A percentile compares a stretch with the other conserved stretches of the same genome.
phyloP scores from a whole-genome alignment of 2,113 vertebrate genomes.

The Carettochelys insculpta region DNA sequence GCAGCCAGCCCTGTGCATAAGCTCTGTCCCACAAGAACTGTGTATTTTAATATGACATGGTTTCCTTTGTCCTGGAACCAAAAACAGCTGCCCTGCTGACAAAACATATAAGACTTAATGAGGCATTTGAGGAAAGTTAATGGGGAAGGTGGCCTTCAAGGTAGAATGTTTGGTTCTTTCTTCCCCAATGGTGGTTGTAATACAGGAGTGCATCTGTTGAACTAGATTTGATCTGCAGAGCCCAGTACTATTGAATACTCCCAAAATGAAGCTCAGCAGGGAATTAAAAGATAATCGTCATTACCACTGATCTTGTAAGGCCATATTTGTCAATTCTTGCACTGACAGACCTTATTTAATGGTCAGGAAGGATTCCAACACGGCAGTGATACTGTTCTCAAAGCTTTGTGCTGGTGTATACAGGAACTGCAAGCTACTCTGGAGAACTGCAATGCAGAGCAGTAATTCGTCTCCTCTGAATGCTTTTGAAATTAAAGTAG shows the following conservation, averaged over 20 bases:
- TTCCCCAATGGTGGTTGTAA: background rate
- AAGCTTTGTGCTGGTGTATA: background rate
- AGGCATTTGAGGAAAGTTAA: constrained; percentile 59
- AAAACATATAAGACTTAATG: constrained; percentile 63
- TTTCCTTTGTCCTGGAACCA: constrained; percentile 57
- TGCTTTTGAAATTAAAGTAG: background rate
- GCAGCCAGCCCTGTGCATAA: constrained; percentile 57
- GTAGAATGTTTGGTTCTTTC: background rate
- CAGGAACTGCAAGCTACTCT: background rate
- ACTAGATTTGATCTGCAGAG: background rate
- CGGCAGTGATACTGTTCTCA: background rate
- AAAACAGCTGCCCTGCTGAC: constrained; percentile 41
- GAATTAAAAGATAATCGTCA: background rate
- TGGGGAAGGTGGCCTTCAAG: background rate
- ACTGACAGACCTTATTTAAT: background rate
- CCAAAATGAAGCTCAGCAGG: constrained; percentile 14
- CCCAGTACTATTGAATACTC: background rate
- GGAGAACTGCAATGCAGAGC: background rate
- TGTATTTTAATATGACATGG: constrained; percentile 63
- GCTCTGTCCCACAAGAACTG: constrained; percentile 51
- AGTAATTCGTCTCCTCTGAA: background rate
- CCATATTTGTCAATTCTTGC: background rate
- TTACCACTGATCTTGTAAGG: background rate
- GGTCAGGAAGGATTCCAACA: background rate
- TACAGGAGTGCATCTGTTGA: constrained; percentile 4